phyloP scores from a whole-genome alignment of 2,797 vertebrate genomes.

The Chaetodon trifasciatus region DNA sequence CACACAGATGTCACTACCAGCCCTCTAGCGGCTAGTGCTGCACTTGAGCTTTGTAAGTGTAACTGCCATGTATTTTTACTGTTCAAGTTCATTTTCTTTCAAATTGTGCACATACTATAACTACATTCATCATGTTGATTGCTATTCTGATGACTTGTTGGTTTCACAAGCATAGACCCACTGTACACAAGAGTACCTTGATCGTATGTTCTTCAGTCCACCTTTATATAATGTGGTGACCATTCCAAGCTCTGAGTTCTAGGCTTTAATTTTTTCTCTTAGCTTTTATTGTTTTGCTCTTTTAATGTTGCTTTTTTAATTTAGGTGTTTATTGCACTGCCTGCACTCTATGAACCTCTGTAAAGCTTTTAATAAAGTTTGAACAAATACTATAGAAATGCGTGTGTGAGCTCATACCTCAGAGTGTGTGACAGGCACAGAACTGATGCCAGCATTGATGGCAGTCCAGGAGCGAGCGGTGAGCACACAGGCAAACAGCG shows the following conservation, averaged over 20 bases:
- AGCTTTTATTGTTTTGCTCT: not conserved
- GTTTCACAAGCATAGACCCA: not conserved
- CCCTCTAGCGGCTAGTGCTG: not conserved
- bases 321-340: not conserved
- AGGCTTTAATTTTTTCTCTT: not conserved
- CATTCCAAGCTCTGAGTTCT: not conserved
- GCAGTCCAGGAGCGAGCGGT: conserved; percentile 94
- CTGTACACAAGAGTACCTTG: not conserved
- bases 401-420: conserved; percentile 83
- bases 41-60: not conserved
- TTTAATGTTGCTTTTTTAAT: not conserved
- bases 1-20: not conserved
- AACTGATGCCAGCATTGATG: conserved; percentile 91
- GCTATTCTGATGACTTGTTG: not conserved
- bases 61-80: not conserved
- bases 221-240: not conserved
- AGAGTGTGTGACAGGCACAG: conserved; percentile 85
- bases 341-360: not conserved
- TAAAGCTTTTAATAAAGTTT: not conserved
- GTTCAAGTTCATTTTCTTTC: not conserved
- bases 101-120: not conserved
- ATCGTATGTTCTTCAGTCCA: not conserved
- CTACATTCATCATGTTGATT: not conserved
- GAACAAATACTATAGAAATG: not conserved
- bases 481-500: conserved; percentile 94